Conservation (phyloP, 2,888 invertebrate species). For the Trachelus troglodyta region DNA sequence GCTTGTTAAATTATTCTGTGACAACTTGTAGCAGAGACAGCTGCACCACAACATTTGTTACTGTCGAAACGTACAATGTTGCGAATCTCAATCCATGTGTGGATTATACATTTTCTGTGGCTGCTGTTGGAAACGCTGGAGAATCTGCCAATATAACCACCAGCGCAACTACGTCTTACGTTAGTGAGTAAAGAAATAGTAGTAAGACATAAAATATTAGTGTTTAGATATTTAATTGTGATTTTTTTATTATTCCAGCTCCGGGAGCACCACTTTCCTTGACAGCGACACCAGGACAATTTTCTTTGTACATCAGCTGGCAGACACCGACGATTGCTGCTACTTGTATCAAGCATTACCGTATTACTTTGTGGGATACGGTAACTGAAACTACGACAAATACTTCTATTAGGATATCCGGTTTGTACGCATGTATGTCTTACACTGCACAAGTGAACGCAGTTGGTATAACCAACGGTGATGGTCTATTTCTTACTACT, state of each 20-base stretch:
- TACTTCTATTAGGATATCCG: constrained; percentile 31
- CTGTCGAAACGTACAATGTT: constrained; percentile 24
- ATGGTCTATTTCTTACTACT: constrained; percentile 21
- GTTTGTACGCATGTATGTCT: constrained; percentile 42
- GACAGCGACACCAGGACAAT: constrained; percentile 29
- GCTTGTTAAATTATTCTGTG: constrained; percentile 27
- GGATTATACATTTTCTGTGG: constrained; percentile 29
- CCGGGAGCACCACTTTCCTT: constrained; percentile 35
- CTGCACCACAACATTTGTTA: constrained; percentile 19
- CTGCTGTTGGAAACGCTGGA: constrained; percentile 10
- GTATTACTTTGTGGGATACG: constrained; percentile 30
- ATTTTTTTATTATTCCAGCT: constrained; percentile 26
- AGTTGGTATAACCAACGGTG: constrained; percentile 31
- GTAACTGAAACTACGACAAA: constrained; percentile 13
- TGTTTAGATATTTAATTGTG: neutral
- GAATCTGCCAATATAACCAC: constrained; percentile 28
- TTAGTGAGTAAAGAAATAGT: constrained; percentile 34
- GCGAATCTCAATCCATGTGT: constrained; percentile 29
- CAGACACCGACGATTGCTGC: constrained; percentile 37
- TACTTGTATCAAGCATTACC: constrained; percentile 46
- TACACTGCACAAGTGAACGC: constrained; percentile 43
- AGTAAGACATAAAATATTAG: neutral
- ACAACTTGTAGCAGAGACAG: constrained; percentile 16
- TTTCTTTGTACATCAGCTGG: constrained; percentile 40
- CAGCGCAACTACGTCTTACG: constrained; percentile 39